Evolutionary conservation across 2,113 vertebrate genomes (phyloP).

Genomic region (Nanorana parkeri): DNA sequence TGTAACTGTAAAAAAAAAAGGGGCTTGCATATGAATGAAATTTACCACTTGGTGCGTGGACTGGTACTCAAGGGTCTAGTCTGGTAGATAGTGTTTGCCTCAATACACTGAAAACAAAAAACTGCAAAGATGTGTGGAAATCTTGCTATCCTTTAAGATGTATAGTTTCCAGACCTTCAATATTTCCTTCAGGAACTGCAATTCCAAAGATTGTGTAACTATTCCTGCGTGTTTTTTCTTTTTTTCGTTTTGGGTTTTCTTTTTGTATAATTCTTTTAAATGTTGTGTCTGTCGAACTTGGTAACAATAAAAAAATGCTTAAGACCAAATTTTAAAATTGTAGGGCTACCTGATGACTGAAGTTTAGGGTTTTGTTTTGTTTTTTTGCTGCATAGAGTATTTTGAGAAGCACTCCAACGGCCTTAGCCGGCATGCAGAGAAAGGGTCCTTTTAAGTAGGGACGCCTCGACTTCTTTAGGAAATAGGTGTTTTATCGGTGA

Average conservation of each 20-base stretch:
- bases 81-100: conserved; percentile 7
- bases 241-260: not conserved
- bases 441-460: not conserved
- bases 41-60: conserved; percentile 21
- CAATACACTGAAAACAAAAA: conserved; percentile 48
- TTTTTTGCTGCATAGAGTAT: conserved; percentile 28
- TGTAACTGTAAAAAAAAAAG: not conserved
- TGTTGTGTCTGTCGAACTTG: conserved; percentile 42
- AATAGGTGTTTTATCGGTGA: not conserved
- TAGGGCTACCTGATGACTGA: conserved; percentile 50
- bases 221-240: conserved; percentile 1
- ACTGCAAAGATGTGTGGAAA: conserved; percentile 35
- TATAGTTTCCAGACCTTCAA: conserved; percentile 8
- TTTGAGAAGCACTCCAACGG: conserved; percentile 15
- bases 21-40: conserved; percentile 17
- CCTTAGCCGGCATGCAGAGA: not conserved
- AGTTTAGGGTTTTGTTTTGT: conserved; percentile 28
- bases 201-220: conserved; percentile 54
- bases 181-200: conserved; percentile 52
- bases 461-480: not conserved
- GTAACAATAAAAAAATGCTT: conserved; percentile 33
- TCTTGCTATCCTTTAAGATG: conserved; percentile 10
- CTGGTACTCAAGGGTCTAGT: conserved; percentile 10
- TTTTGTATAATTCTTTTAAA: not conserved
- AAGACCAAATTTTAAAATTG: conserved; percentile 45